phyloP scores from a whole-genome alignment of 2,888 invertebrate genomes.

The Macrosiphum euphorbiae region DNA sequence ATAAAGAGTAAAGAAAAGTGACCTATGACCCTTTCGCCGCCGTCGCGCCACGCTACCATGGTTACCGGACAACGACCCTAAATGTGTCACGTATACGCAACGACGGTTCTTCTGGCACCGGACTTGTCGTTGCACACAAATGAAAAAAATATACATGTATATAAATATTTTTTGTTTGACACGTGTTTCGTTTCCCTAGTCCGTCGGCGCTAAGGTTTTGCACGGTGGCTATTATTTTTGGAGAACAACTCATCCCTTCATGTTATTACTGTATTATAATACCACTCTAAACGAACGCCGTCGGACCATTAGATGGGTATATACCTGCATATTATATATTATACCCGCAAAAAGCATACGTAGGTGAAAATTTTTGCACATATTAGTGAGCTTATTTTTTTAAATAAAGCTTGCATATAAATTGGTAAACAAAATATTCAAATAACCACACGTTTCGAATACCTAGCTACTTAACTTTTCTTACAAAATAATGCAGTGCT shows the following conservation, averaged over 20 bases:
- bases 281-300: background rate
- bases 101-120: constrained; percentile 22
- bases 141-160: background rate
- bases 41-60: constrained; percentile 7
- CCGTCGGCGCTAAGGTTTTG: background rate
- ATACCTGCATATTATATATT: background rate
- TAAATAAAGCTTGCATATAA: background rate
- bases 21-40: constrained; percentile 24
- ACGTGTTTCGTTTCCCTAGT: background rate
- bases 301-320: background rate
- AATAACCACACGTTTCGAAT: background rate
- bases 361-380: background rate
- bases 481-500: too few relatives aligned
- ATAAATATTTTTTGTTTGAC: constrained; percentile 7
- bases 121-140: constrained; percentile 30
- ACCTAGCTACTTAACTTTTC: too few relatives aligned
- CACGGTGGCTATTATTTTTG: background rate
- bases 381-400: background rate
- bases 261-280: background rate
- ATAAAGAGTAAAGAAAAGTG: constrained; percentile 57
- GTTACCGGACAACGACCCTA: constrained; percentile 42
- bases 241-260: background rate
- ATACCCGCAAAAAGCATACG: background rate
- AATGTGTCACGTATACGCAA: constrained; percentile 41
- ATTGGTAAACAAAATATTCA: background rate